phyloP scores from a whole-genome alignment of 2,888 invertebrate species.

The Saturnia pavonia region DNA sequence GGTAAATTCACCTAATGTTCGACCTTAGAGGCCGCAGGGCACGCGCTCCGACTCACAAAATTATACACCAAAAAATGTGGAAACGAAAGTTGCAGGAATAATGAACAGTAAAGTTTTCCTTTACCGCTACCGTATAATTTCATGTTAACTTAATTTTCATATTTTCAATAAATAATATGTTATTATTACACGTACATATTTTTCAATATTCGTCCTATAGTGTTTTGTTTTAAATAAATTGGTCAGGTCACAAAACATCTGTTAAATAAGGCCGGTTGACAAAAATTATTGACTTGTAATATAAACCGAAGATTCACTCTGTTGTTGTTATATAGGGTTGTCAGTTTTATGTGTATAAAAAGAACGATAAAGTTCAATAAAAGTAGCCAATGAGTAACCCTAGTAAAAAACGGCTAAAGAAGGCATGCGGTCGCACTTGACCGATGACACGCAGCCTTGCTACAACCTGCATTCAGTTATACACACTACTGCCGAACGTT shows the following conservation, averaged over 20 bases:
- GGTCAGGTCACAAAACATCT: slow-evolving; percentile 17
- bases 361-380: not conserved
- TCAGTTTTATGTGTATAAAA: slow-evolving; percentile 5
- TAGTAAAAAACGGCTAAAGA: slow-evolving; percentile 31
- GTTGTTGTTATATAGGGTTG: slow-evolving; percentile 15
- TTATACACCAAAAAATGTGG: slow-evolving; percentile 32
- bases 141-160: not conserved
- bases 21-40: slow-evolving; percentile 52
- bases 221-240: slow-evolving; percentile 10
- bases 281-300: slow-evolving; percentile 14
- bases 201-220: not conserved
- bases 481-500: slow-evolving; percentile 26
- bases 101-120: not conserved
- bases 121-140: not conserved
- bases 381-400: slow-evolving; percentile 14
- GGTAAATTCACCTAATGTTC: slow-evolving; percentile 56
- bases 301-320: slow-evolving; percentile 8
- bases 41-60: slow-evolving; percentile 53
- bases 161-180: not conserved
- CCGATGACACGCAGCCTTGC: slow-evolving; percentile 41
- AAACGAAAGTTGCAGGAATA: slow-evolving; percentile 23
- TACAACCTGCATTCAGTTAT: slow-evolving; percentile 41
- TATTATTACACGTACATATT: not conserved
- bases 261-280: slow-evolving; percentile 10
- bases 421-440: slow-evolving; percentile 62